phyloP scores from a whole-genome alignment of 2,113 vertebrate species.

The Emydura subglobosa region DNA sequence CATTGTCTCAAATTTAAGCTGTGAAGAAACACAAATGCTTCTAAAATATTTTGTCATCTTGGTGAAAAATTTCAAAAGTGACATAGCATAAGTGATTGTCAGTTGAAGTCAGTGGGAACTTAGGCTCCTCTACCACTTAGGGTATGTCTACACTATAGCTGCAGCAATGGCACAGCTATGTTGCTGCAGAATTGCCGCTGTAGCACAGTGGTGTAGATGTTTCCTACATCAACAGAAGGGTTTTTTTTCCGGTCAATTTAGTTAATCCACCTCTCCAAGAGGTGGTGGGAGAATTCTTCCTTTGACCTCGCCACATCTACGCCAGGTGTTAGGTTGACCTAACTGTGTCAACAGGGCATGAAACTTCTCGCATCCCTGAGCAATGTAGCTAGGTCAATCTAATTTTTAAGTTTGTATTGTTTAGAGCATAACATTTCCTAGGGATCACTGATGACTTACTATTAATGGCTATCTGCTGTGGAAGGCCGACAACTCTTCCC shows the following conservation, averaged over 20 bases:
- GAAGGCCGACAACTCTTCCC: no score
- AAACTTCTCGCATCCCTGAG: not conserved
- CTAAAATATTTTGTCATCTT: not conserved
- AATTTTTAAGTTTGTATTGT: not conserved
- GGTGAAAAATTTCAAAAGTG: not conserved
- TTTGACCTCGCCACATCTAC: not conserved
- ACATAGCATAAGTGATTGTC: not conserved
- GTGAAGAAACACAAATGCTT: not conserved
- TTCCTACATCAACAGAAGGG: no score
- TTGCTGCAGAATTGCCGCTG: no score
- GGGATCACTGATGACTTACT: not conserved
- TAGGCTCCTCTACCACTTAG: not conserved
- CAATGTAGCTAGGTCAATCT: not conserved
- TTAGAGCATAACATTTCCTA: not conserved
- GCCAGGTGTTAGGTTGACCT: not conserved
- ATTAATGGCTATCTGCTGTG: not conserved
- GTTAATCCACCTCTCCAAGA: no score
- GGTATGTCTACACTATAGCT: not conserved
- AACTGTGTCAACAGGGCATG: not conserved
- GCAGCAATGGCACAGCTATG: no score
- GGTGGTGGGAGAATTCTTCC: no score
- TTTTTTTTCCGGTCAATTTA: no score
- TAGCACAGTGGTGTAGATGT: no score
- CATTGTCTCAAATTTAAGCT: not conserved
- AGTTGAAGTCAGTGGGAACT: not conserved